Conservation (phyloP, 2,888 invertebrate species). For the Microplitis manilae region DNA sequence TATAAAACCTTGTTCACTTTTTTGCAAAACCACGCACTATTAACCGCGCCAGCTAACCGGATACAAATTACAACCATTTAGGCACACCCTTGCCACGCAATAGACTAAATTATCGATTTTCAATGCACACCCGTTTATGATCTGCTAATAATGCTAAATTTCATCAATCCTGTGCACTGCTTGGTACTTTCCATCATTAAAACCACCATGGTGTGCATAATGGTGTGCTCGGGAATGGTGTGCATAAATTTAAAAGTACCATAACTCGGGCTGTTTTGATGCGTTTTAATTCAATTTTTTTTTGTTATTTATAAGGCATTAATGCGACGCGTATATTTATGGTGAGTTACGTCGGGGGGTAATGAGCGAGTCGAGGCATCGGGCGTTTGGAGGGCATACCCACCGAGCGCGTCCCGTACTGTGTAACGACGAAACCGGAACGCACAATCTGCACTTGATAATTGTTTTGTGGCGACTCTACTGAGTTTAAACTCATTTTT, state of each 20-base stretch:
- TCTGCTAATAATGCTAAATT: not conserved
- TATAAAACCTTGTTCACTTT: no score
- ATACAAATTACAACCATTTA: conserved; percentile 1
- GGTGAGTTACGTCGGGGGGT: conserved; percentile 49
- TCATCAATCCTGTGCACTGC: no score
- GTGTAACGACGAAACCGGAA: conserved; percentile 51
- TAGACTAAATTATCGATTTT: not conserved
- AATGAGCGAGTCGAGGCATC: conserved; percentile 63
- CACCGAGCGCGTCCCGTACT: conserved; percentile 66
- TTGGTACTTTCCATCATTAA: no score
- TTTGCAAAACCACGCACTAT: no score
- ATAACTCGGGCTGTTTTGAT: no score
- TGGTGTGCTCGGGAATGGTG: no score
- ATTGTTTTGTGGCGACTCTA: conserved; percentile 43
- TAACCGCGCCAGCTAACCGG: not conserved
- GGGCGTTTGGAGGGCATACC: conserved; percentile 66
- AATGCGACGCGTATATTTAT: not conserved
- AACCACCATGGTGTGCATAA: no score
- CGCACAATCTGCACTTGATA: conserved; percentile 34
- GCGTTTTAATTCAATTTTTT: not conserved
- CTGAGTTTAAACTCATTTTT: not conserved
- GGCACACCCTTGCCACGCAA: not conserved
- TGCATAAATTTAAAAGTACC: no score
- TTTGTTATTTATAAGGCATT: not conserved
- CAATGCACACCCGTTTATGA: not conserved